Conservation (phyloP, 1,140 invertebrate species). For the Papilio aristodemus region DNA sequence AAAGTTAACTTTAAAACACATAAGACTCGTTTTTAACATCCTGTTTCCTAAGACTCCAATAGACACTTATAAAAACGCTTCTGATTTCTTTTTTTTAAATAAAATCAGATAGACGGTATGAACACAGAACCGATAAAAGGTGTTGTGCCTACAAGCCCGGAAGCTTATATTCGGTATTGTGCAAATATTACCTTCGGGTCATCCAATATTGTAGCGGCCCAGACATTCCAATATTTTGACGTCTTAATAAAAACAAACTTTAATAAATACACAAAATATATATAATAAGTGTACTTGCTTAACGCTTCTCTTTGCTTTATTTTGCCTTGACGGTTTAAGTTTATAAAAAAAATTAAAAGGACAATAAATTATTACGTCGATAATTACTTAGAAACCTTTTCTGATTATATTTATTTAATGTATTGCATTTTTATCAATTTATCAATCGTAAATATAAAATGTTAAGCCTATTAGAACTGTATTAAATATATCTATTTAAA, state of each 20-base stretch:
- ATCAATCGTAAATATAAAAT: no score
- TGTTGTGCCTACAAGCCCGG: neutral
- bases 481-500: no score
- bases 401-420: no score
- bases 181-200: slow-evolving; percentile 24
- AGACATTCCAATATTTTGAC: slow-evolving; percentile 10
- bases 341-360: no score
- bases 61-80: slow-evolving; percentile 5
- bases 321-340: neutral
- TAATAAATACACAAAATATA: neutral
- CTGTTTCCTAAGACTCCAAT: slow-evolving; percentile 1
- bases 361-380: no score
- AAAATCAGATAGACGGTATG: neutral
- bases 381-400: no score
- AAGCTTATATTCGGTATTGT: slow-evolving; percentile 8
- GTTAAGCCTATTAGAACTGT: no score
- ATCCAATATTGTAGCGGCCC: slow-evolving; percentile 17
- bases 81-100: slow-evolving; percentile 4
- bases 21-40: slow-evolving; percentile 11
- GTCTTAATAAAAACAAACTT: neutral
- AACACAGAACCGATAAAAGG: neutral
- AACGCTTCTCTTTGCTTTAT: neutral
- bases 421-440: no score
- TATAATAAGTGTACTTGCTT: neutral
- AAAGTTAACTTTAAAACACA: neutral